Base-by-base conservation (phyloP, 2,797 vertebrate genomes). In the Leuciscus waleckii region DNA sequence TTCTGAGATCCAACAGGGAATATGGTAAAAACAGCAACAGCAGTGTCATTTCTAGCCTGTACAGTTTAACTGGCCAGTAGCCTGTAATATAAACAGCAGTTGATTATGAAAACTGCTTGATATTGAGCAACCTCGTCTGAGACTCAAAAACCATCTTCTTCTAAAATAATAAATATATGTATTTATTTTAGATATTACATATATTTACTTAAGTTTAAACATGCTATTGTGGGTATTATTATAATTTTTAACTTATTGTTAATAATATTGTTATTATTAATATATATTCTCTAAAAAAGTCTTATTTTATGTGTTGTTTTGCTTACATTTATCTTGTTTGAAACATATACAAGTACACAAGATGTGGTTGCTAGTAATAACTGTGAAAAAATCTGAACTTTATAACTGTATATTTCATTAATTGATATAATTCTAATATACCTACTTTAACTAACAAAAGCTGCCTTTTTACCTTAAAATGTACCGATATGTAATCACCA, bases 91-190 rank as follows among this genome's bases (percentile, higher is more conserved):
- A 69, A 41, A 82, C 78, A 83, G 71, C 51, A 82, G 85, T 70
- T 79, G 84, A 88, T 88, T 90, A 92, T 90, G 83, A 86, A 87
- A 87, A 86, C 71, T 35, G 43, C 91, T 92, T 92, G 90, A 89
- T 89, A 89, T 83, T 86, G 86, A 76, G 80, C 19, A 88, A 56
- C 85, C 87, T 83, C 84, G 4, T 32, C 86, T 85, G 85, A 90
- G 80, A 86, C 73, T 89, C 79, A 91, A 88, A 93, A 93, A 87
- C 51, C 80, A 88, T 86, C 81, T 92, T 80, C 41, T 86, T 87
- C 81, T 29, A 76, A 37, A 82, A 35, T 2, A n/a, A 21, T 63
- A 63, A 29, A 63, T 7, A 16, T 63, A 63, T 61, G 1, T 61
- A 14, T 63, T 14, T 63, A 1, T 61, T 26, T 61, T 61, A 61